Evolutionary conservation across 2,797 vertebrate species (phyloP), one percentile per base, ranked within the genome.

Genomic region (Poliocrania exsul): DNA sequence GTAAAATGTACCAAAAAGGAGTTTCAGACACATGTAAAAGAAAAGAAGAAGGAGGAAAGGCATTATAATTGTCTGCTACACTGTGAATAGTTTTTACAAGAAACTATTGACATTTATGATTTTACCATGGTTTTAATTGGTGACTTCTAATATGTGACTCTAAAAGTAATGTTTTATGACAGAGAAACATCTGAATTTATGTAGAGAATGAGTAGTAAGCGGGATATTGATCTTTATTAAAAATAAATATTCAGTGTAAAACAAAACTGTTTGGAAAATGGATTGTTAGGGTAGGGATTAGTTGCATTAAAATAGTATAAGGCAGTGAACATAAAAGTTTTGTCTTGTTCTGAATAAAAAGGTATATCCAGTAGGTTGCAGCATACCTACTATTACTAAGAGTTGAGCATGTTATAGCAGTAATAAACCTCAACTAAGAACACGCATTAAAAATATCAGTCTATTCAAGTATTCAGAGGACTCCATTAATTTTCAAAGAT

Each of bases 401-500:
- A 79, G 10, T 33, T 44, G 31, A 84, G 13, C 16, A 40, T 37
- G 44, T 62, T 64, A 51, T 10, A 72, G 26, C 9, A 87, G 26
- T 53, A 87, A 75, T 40, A 74, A 78, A 64, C 31, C 9, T 84
- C 4, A 3, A 53, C 17, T 65, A 46, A 82, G 40, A 91, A 60
- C 10, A 72, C 33, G 33, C 8, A 44, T 40, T 70, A 62, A 79
- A 81, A 83, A n/a, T 37, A 65, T 23, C 31, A 57, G 26, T 58
- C 47, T 72, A 58, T 88, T 82, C 67, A 62, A 33, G 47, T 58
- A 54, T 78, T 91, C 31, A 78, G 42, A 88, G 11, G 31, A 71
- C 29, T 62, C 24, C 46, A 73, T 92, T 86, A 86, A 91, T 70
- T 70, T 83, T 88, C 73, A 86, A 81, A 86, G 66, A 50, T 81